Base-by-base conservation (phyloP, 1,140 invertebrate genomes). In the Helicoverpa armigera region DNA sequence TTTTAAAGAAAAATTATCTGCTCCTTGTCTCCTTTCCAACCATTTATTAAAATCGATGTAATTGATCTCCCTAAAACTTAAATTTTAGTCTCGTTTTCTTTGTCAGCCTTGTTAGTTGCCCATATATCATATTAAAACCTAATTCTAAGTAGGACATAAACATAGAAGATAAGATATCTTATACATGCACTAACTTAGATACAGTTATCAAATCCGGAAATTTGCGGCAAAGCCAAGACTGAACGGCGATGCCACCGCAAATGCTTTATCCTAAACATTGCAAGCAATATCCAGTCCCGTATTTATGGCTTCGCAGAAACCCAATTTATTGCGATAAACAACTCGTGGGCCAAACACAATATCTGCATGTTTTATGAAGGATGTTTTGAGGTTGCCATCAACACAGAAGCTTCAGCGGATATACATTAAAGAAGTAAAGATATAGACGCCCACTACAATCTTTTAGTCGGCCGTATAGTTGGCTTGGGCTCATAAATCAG, bases 301-400 rank as follows among this genome's bases (percentile, higher is more conserved):
- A 76, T 76, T 76, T 76, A 76, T 76, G 23, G 58, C 58, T 75
- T 76, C 43, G 35, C 48, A 63, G 43, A 63, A 76, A 63, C 35
- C 18, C 35, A 76, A 76, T 76, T 76, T 76, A 76, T 61, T 63
- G 43, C 35, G 5, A 61, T 51, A 76, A 76, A 76, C 58, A 76
- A 61, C 58, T 76, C 43, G 43, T 76, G 10, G 51, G 43, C 31
- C 58, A 76, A 76, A n/a, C 23, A 63, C 18, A 76, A 76, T 61
- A 76, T 60, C 73, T 76, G 43, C 73, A 63, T 31, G 58, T 13
- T 76, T 76, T 76, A 76, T 76, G 56, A 60, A 35, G 29, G 70
- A 73, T 56, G 53, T 35, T 54, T 51, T 56, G 48, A 53, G 50
- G 50, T 29, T 70, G 14, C 16, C 1, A 14, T 53, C 16, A 53